These are phyloP conservation scores for Hydroisotoma schaefferi DNA, from an alignment of 2,888 invertebrate species.

Conservation along the genomic window DNA sequence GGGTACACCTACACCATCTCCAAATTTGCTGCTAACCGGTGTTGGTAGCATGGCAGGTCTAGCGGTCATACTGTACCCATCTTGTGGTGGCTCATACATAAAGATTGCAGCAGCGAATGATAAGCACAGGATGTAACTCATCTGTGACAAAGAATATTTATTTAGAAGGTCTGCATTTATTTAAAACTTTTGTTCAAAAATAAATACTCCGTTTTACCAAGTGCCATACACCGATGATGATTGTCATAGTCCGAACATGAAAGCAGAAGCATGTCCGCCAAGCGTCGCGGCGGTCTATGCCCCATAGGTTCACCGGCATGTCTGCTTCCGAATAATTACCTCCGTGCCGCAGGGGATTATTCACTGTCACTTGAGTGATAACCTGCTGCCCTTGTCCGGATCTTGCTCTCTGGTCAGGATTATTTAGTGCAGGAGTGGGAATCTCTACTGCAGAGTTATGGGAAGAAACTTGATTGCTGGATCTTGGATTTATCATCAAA, in stretches of 20 bases:
- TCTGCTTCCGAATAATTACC: constrained; percentile 30
- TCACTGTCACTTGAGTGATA: background rate
- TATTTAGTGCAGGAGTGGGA: no score
- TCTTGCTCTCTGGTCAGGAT: no score
- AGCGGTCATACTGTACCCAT: constrained; percentile 13
- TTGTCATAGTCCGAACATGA: constrained; percentile 78
- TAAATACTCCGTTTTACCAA: constrained; percentile 61
- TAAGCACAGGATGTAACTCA: constrained; percentile 70
- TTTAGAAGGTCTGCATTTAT: constrained; percentile 1
- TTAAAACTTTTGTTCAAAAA: constrained; percentile 4
- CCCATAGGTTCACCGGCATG: constrained; percentile 45
- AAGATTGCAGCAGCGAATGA: constrained; percentile 64
- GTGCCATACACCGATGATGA: constrained; percentile 78
- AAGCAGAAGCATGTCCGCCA: constrained; percentile 78
- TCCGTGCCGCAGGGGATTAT: constrained; percentile 14
- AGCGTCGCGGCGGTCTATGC: constrained; percentile 64
- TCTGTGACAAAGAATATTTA: constrained; percentile 55
- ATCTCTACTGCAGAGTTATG: no score
- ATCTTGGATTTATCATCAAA: no score
- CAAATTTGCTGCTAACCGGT: constrained; percentile 59
- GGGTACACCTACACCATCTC: background rate
- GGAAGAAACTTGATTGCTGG: no score
- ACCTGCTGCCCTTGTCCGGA: background rate
- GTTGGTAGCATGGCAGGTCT: constrained; percentile 60
- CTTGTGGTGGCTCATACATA: constrained; percentile 50